Base-by-base conservation (phyloP, 2,797 vertebrate species). In the Buphagus erythrorhynchus region DNA sequence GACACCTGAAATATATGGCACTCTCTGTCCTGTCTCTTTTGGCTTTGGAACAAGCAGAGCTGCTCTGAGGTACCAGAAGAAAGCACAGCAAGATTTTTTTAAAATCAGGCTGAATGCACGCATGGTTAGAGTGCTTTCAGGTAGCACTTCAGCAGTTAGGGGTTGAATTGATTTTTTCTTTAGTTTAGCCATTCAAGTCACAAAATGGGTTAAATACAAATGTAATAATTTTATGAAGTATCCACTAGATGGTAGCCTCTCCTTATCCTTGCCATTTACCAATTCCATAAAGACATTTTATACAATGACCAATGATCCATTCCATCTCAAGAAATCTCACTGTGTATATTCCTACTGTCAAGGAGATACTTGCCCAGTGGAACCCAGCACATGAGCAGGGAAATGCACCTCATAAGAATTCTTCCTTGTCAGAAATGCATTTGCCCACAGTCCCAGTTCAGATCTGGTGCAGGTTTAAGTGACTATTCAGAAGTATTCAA, bases 241-340 rank as follows among this genome's bases (percentile, higher is more conserved):
- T 96, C 84, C 98, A 95, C 97, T 93, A 98, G 98, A 95, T 98
- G 98, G 97, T 97, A 97, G 86, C 96, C 96, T 98, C 86, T 86
- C 80, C 94, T 95, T 89, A 92, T 88, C 81, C 69, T 97, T 97
- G 75, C 87, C 45, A 6, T 79, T 92, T 92, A 51, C 78, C 57
- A 93, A 43, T 72, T 92, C 16, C 48, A 75, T 66, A 66, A 73
- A 72, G 51, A 82, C 36, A 45, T 74, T 87, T 93, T 78, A 26
- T 57, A 40, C 5, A 16, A 74, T 77, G 68, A 54, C 89, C 66
- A 88, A 5, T n/a, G 67, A 90, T 72, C 52, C 51, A 36, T 78
- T 74, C 40, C 59, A 38, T 59, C 72, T 91, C 77, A 68, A 66
- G 67, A 63, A 79, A 81, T 59, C 49, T 88, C 49, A 72, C 21